Evolutionary conservation across 2,888 invertebrate species (phyloP).

Genomic region (Tetranychus piercei): DNA sequence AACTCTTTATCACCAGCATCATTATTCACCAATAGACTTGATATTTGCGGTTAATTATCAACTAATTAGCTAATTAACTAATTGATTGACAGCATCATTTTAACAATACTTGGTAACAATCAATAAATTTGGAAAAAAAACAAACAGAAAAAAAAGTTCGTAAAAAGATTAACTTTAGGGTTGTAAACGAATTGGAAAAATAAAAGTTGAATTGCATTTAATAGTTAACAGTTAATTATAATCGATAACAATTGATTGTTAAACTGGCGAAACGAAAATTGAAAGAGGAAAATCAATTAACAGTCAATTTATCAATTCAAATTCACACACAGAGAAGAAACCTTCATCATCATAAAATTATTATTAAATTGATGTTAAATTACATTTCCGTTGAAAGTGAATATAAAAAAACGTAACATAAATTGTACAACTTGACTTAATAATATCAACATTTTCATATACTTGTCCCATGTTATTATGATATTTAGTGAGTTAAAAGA

Average conservation of each 20-base stretch:
- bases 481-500: too few species aligned
- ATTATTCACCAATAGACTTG: not conserved
- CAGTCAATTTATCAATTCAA: not conserved
- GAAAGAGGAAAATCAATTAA: not conserved
- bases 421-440: too few species aligned
- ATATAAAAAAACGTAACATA: not conserved
- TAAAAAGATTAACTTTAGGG: too few species aligned
- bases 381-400: not conserved
- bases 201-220: too few species aligned
- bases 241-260: not conserved
- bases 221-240: not conserved
- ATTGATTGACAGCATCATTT: not conserved
- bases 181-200: too few species aligned
- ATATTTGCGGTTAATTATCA: not conserved
- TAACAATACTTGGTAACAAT: not conserved
- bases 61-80: not conserved
- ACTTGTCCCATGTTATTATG: too few species aligned
- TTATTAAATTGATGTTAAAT: not conserved
- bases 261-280: not conserved
- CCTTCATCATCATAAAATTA: not conserved
- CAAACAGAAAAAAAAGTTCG: not conserved
- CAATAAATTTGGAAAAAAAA: not conserved
- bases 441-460: too few species aligned
- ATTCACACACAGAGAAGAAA: not conserved
- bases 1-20: not conserved